Base-by-base conservation (phyloP, 1,140 invertebrate genomes). In the Aphidius ervi region DNA sequence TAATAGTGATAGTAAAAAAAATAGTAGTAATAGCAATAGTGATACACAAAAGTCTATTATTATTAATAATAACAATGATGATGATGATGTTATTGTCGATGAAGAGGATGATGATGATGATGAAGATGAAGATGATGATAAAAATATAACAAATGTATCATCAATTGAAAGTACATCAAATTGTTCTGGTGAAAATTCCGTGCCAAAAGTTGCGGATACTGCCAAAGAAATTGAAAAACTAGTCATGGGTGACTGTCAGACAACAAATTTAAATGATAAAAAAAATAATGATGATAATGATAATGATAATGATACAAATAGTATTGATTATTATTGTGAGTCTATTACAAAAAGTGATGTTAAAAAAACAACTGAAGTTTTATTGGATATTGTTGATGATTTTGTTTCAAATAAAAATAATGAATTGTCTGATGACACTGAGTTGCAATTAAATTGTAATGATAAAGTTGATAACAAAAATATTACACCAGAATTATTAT, bases 211-310 rank as follows among this genome's bases (percentile, higher is more conserved):
- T 62, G 78, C 77, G 46, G 78, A 79, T 58, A 80, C 78, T 74
- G 78, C 78, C 76, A 80, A 80, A 80, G 77, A 80, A 71, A 79
- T 80, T 50, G 77, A 80, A 66, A 80, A 80, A 70, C 76, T 80
- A 78, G 77, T 80, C 76, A 80, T 79, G 76, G 77, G 77, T 55
- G 76, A 79, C 58, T 16, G 16, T 16, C 16, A 16, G 16, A 16
- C 16, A 16, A 16, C 39, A 54, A 54, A 77, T 71, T 37, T 72
- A 79, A 5, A 63, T 63, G 67, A 65, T 45, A 37, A 48, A 47
- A 9, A 54, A 42, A 60, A 23, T 39, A 16, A n/a, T 41, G 56
- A 62, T 39, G 54, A 48, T 52, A 46, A 54, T 31, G 53, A 48
- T 52, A 46, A 54, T 31, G 53, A 42, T 40, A 54, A 43, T 31